Evolutionary conservation across 37 sponge, comb jelly and placozoan species (phyloP).

Genomic region (Geodia barretti): DNA sequence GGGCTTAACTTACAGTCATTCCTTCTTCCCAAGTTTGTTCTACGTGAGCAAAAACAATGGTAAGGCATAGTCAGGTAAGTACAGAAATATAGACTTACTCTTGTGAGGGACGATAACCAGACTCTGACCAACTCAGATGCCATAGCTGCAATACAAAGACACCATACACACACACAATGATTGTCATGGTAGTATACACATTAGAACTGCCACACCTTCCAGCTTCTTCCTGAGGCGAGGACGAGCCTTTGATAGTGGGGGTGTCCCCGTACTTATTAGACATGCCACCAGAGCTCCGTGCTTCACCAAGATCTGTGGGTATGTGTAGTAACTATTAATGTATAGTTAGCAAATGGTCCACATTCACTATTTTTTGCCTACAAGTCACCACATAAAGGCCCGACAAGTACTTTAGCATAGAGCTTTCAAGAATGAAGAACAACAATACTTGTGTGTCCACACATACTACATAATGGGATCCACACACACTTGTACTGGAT

Average conservation of each 20-base stretch:
- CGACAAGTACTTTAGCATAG: too few relatives aligned
- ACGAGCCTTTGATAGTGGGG: conserved; percentile 82
- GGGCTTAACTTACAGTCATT: conserved; percentile 61
- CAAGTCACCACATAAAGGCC: too few relatives aligned
- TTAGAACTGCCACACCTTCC: conserved; percentile 57
- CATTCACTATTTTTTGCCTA: too few relatives aligned
- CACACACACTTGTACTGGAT: background rate
- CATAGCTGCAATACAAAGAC: conserved; percentile 27
- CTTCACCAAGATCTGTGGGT: conserved; percentile 77
- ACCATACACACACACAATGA: background rate
- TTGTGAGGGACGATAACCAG: conserved; percentile 80
- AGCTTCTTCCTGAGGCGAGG: conserved; percentile 76
- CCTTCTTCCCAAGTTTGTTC: conserved; percentile 9
- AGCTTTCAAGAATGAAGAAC: background rate
- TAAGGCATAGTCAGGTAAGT: background rate
- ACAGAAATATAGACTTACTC: conserved; percentile 68
- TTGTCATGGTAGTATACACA: background rate
- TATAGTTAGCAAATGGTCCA: too few relatives aligned
- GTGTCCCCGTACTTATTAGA: conserved; percentile 89
- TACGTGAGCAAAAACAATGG: background rate
- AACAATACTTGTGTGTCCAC: conserved; percentile 9
- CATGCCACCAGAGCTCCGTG: conserved; percentile 82
- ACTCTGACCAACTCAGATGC: conserved; percentile 80
- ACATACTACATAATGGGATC: background rate
- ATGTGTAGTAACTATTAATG: too few relatives aligned